Percentiles rank a stretch among this genome's conserved stretches.
These are phyloP conservation scores for Argopecten irradians DNA, from an alignment of 1,140 invertebrate genomes.

Conservation along the genomic window DNA sequence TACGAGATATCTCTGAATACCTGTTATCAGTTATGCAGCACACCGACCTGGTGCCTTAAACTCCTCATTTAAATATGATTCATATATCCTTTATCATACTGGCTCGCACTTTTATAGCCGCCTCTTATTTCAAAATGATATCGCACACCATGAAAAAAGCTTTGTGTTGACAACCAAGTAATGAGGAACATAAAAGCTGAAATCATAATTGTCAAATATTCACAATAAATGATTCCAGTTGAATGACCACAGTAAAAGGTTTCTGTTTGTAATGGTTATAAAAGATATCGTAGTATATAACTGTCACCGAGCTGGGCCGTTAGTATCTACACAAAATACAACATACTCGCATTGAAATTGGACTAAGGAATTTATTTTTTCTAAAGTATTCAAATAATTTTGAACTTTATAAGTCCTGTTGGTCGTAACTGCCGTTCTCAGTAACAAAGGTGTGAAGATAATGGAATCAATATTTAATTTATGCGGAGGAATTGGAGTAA, in stretches of 20 bases:
- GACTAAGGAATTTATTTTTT: neutral
- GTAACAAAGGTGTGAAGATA: neutral
- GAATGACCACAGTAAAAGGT: neutral
- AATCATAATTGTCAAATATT: slow-evolving; percentile 5
- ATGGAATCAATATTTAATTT: neutral
- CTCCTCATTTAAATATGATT: neutral
- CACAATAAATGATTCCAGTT: neutral
- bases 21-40: neutral
- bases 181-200: neutral
- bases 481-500: neutral
- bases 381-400: neutral
- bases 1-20: neutral
- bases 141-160: slow-evolving; percentile 3
- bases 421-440: neutral
- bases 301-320: neutral
- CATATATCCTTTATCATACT: neutral
- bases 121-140: slow-evolving; percentile 1
- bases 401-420: neutral
- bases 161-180: neutral
- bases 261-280: neutral
- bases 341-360: neutral
- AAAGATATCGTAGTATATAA: neutral
- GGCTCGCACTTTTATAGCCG: neutral
- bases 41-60: neutral
- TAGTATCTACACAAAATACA: neutral